These are phyloP conservation scores for Dynastes hyllus DNA, from an alignment of 2,888 invertebrate genomes.

Conservation along the genomic window DNA sequence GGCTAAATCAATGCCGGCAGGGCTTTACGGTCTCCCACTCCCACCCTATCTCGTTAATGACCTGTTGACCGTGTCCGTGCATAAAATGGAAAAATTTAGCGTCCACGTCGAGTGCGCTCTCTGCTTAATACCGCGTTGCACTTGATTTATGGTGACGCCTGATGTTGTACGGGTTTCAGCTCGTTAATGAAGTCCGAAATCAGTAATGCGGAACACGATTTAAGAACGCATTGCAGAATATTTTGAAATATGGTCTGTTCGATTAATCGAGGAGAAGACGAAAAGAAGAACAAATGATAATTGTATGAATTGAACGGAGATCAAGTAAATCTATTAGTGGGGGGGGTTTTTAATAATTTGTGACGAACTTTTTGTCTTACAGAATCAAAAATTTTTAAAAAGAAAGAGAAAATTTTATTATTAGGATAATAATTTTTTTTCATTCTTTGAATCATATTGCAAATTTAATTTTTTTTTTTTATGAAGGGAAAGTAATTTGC, in stretches of 20 bases:
- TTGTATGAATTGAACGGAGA: no score
- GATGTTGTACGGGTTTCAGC: constrained; percentile 1
- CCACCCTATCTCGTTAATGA: constrained; percentile 21
- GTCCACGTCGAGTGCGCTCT: background rate
- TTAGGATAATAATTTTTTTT: no score
- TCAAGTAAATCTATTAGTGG: no score
- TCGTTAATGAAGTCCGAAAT: constrained; percentile 16
- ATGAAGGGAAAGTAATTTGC: no score
- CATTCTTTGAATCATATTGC: no score
- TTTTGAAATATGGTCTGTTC: background rate
- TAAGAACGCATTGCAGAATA: constrained; percentile 14
- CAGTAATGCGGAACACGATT: constrained; percentile 1
- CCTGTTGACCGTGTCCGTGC: constrained; percentile 37
- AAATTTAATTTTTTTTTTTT: no score
- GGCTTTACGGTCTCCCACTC: background rate
- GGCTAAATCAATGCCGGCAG: constrained; percentile 6
- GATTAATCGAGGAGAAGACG: no score
- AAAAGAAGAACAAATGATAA: no score
- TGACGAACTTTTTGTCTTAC: no score
- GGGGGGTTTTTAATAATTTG: no score
- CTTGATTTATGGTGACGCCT: constrained; percentile 24
- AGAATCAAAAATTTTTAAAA: no score
- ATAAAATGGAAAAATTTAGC: constrained; percentile 30
- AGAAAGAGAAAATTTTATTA: no score
- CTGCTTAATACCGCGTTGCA: constrained; percentile 26